Evolutionary conservation across 2,888 invertebrate species (phyloP).

Genomic region (Holacanthella duospinosa): DNA sequence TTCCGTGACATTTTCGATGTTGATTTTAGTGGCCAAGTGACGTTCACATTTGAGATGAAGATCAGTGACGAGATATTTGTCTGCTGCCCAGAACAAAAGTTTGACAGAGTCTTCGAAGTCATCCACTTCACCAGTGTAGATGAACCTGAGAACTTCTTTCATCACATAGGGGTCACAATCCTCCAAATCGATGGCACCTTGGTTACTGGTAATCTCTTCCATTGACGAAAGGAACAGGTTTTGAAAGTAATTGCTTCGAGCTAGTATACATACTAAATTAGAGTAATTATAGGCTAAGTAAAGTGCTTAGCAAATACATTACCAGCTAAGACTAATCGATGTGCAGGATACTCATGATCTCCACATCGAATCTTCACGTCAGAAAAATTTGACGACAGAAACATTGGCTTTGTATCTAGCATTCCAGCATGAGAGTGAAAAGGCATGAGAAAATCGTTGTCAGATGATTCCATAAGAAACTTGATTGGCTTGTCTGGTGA

Average conservation of each 20-base stretch:
- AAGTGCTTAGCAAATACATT: too few species aligned
- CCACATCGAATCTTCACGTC: conserved; percentile 18
- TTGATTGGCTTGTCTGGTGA: conserved; percentile 8
- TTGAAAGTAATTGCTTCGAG: conserved; percentile 20
- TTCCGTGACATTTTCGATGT: conserved; percentile 23
- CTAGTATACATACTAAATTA: too few species aligned
- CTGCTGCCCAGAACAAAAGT: conserved; percentile 23
- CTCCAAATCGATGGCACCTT: conserved; percentile 18
- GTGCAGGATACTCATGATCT: conserved; percentile 18
- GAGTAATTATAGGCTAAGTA: too few species aligned
- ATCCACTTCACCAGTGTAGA: conserved; percentile 24
- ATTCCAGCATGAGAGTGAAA: conserved; percentile 7
- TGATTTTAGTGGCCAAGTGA: conserved; percentile 16
- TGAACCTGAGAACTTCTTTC: conserved; percentile 25
- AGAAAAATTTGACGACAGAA: conserved; percentile 13
- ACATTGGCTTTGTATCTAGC: conserved; percentile 11
- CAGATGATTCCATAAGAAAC: conserved; percentile 6
- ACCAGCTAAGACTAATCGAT: conserved; percentile 20
- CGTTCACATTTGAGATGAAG: conserved; percentile 23
- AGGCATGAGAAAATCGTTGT: conserved; percentile 12
- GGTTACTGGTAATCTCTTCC: conserved; percentile 16
- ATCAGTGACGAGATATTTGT: conserved; percentile 25
- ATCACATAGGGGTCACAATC: conserved; percentile 20
- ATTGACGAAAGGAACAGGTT: conserved; percentile 18
- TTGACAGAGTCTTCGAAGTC: conserved; percentile 11